Conservation (phyloP, 1,140 invertebrate species). For the Dendrolimus punctatus region DNA sequence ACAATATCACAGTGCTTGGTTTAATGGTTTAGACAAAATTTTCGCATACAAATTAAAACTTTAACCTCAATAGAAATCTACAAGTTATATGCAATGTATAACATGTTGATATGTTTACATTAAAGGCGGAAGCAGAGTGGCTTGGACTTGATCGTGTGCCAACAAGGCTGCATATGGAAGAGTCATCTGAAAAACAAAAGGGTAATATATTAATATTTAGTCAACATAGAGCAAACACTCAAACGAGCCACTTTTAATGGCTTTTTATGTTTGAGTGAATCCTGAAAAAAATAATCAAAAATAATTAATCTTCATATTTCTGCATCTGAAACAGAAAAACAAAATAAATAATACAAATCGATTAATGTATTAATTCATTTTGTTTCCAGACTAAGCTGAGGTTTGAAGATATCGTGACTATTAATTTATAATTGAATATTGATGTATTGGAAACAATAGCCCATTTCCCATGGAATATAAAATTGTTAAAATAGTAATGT, state of each 20-base stretch:
- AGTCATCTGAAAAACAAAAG: slow-evolving; percentile 71
- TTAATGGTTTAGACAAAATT: slow-evolving; percentile 5
- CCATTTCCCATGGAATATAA: no score
- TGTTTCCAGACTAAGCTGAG: slow-evolving; percentile 55
- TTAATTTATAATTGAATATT: slow-evolving; percentile 19
- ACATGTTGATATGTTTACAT: slow-evolving; percentile 58
- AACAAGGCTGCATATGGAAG: slow-evolving; percentile 69
- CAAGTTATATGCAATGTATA: slow-evolving; percentile 35
- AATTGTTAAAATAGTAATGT: no score
- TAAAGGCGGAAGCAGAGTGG: slow-evolving; percentile 72
- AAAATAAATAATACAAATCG: slow-evolving; percentile 30
- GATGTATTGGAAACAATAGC: no score
- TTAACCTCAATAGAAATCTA: slow-evolving; percentile 23
- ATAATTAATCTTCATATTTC: slow-evolving; percentile 56
- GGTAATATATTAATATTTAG: slow-evolving; percentile 56
- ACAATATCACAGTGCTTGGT: slow-evolving; percentile 33
- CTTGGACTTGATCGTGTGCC: slow-evolving; percentile 70
- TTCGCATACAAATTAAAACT: slow-evolving; percentile 14
- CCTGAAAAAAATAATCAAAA: slow-evolving; percentile 41
- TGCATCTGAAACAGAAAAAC: slow-evolving; percentile 67
- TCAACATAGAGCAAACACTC: slow-evolving; percentile 50
- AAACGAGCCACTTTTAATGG: slow-evolving; percentile 38
- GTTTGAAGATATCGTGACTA: slow-evolving; percentile 22
- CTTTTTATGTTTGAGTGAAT: slow-evolving; percentile 42
- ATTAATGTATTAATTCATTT: slow-evolving; percentile 38